A percentile compares a stretch with the other conserved stretches of the same genome.
Conservation (phyloP, 2,888 invertebrate species). For the Eupelmus urozonus region DNA sequence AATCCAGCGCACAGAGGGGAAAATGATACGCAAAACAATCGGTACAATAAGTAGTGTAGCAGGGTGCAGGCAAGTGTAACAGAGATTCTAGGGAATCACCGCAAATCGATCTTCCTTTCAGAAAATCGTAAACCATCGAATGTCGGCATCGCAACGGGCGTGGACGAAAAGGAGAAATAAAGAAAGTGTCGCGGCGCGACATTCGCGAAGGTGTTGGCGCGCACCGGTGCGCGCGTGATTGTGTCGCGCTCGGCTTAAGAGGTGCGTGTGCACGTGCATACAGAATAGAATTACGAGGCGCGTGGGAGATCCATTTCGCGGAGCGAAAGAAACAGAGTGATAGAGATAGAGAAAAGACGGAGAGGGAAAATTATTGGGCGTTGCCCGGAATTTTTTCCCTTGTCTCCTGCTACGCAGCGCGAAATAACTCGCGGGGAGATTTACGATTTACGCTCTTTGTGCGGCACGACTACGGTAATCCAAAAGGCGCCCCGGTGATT, state of each 20-base stretch:
- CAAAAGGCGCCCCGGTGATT: background rate
- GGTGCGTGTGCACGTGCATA: background rate
- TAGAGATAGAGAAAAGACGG: background rate
- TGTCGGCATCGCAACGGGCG: background rate
- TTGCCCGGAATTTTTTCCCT: conserved; percentile 22
- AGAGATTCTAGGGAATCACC: no score
- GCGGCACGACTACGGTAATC: conserved; percentile 22
- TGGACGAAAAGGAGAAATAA: conserved; percentile 1
- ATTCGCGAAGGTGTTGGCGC: conserved; percentile 48
- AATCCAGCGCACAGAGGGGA: background rate
- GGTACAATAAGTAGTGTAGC: background rate
- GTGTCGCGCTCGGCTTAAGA: background rate
- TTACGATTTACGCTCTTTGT: conserved; percentile 43
- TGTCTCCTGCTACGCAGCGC: conserved; percentile 8
- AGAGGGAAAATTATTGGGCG: conserved; percentile 47
- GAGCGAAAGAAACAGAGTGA: conserved; percentile 14
- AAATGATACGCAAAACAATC: no score
- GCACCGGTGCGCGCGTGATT: background rate
- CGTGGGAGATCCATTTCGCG: conserved; percentile 52
- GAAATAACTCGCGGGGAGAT: conserved; percentile 44
- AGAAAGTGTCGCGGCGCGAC: conserved; percentile 44
- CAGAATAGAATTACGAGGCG: conserved; percentile 25
- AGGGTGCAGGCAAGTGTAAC: background rate
- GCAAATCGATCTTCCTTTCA: no score
- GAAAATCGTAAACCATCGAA: no score